Percentiles rank a stretch among this genome's conserved stretches.
These are phyloP conservation scores for Amphiura filiformis DNA, from an alignment of 35 echinoderm and acorn worm species.

Conservation along the genomic window DNA sequence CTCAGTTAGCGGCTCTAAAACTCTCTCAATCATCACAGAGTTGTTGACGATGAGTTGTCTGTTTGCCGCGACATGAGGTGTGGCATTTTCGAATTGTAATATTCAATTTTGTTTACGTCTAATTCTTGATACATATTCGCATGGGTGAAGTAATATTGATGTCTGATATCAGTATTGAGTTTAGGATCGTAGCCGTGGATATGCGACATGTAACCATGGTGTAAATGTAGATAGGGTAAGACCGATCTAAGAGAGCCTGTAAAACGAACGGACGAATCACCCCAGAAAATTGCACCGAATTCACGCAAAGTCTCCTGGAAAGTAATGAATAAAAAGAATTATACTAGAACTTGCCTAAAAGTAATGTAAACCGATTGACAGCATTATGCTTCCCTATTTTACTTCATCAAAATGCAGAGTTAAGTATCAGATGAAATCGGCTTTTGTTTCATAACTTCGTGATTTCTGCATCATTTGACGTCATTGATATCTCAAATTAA, in stretches of 20 bases:
- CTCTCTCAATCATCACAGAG: constrained; percentile 45
- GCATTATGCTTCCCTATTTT: not conserved
- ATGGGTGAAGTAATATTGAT: constrained; percentile 59
- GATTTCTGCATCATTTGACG: too few relatives aligned
- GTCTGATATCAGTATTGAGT: not conserved
- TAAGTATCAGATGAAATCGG: not conserved
- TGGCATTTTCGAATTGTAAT: constrained; percentile 24
- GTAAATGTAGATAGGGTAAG: constrained; percentile 28
- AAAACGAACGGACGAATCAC: constrained; percentile 63
- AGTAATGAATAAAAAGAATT: not conserved
- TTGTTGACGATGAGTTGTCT: constrained; percentile 71
- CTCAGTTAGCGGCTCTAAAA: constrained; percentile 48
- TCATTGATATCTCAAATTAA: too few relatives aligned
- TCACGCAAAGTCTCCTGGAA: constrained; percentile 62
- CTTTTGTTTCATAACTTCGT: not conserved
- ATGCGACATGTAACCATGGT: constrained; percentile 64
- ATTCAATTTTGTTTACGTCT: constrained; percentile 50
- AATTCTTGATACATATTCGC: constrained; percentile 42
- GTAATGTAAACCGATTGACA: not conserved
- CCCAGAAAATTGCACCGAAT: constrained; percentile 81
- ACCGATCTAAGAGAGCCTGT: constrained; percentile 53
- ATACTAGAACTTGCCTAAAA: not conserved
- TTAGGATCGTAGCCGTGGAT: constrained; percentile 69
- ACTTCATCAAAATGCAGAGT: not conserved
- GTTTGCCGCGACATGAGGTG: constrained; percentile 55